Evolutionary conservation across 2,888 invertebrate genomes (phyloP).

Genomic region (Scaeva pyrastri): DNA sequence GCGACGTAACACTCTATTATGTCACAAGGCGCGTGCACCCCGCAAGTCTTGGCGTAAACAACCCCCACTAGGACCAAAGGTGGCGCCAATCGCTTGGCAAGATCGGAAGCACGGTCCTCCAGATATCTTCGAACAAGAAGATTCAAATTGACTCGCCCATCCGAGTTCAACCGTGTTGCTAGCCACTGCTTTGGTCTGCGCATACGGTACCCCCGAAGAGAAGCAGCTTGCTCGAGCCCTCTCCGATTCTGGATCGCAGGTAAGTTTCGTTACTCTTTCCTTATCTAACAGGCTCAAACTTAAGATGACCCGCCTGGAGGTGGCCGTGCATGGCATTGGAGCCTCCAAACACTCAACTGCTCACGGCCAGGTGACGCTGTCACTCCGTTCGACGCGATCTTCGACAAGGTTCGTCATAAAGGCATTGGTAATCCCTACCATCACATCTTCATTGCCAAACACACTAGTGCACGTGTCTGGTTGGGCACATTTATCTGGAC

Average conservation of each 20-base stretch:
- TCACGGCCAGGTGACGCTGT: conserved; percentile 34
- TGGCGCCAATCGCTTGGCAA: no score
- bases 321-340: conserved; percentile 56
- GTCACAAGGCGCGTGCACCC: no score
- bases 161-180: conserved; percentile 32
- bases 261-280: conserved; percentile 47
- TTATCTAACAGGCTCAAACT: conserved; percentile 39
- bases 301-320: conserved; percentile 12
- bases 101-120: not conserved
- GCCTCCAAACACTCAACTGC: not conserved
- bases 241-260: conserved; percentile 65
- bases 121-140: not conserved
- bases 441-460: conserved; percentile 28
- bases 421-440: not conserved
- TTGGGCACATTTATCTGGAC: conserved; percentile 35
- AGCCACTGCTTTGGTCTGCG: conserved; percentile 47
- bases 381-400: not conserved
- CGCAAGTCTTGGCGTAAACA: no score
- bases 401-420: not conserved
- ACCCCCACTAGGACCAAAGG: no score
- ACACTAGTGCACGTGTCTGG: not conserved
- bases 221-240: conserved; percentile 38
- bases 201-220: not conserved
- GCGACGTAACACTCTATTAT: no score
- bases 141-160: not conserved